Base-by-base conservation (phyloP, 2,888 invertebrate species). In the Chamaedrilus cognettii region DNA sequence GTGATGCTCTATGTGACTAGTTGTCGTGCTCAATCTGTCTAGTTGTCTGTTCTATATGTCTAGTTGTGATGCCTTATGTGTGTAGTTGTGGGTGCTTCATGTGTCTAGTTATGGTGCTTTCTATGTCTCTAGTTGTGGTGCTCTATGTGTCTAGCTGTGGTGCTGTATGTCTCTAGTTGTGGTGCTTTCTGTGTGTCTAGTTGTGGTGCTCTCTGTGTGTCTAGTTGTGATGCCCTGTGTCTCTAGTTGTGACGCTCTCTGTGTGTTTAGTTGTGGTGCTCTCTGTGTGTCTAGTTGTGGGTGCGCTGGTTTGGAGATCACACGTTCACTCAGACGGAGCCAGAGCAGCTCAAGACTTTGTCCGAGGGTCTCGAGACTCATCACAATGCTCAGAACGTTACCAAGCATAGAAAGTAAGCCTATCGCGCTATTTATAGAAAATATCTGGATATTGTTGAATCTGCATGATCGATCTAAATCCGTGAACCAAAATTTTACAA, bases 351-450 rank as follows among this genome's bases (percentile, higher is more conserved):
- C 84, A 91, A 93, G 84, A 91, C 91, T 74, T 88, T 94, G 76
- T 89, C 89, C 76, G 93, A 94, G 85, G 94, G 94, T 69, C 88
- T 94, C 78, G 93, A 94, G 84, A 92, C 91, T 77, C 93, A 94
- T 84, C 93, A 93, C 86, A 89, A 90, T 79, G 92, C 93, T 71
- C 88, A 92, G 86, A 92, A 64, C 26, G 23, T 23, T 23, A 34
- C 69, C 58, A 72, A 74, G 28, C 69, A 71, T 35, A 57, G 73
- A 5, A 74, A 72, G 74, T 74, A 32, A 57, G 70, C 68, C 30
- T 35, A 33, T 28, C 7, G 3, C n/a, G n/a, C n/a, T n/a, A n/a
- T n/a, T n/a, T n/a, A n/a, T n/a, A n/a, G n/a, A n/a, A n/a, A n/a
- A n/a, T n/a, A n/a, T n/a, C n/a, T n/a, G n/a, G n/a, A n/a, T n/a